These are phyloP conservation scores for Drosophila obscura DNA, from an alignment of 1,140 invertebrate genomes.

Conservation along the genomic window DNA sequence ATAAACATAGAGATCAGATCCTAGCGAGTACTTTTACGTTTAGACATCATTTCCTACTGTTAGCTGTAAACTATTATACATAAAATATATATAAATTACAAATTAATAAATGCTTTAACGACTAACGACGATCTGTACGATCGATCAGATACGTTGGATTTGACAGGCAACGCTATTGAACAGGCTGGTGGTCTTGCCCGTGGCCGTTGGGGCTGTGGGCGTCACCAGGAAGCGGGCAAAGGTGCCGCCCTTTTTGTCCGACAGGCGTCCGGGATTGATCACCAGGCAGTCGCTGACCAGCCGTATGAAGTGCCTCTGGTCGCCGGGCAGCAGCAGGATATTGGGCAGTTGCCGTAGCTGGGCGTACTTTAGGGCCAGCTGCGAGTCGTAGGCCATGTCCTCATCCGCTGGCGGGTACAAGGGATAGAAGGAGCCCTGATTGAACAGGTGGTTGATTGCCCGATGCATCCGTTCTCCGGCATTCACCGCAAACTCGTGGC, in stretches of 20 bases:
- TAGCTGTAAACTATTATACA: constrained; percentile 76
- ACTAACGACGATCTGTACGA: constrained; percentile 34
- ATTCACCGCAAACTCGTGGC: constrained; percentile 88
- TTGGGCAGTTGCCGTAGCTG: constrained; percentile 90
- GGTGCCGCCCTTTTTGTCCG: constrained; percentile 88
- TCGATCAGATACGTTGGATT: constrained; percentile 55
- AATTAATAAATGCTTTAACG: constrained; percentile 76
- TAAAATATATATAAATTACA: constrained; percentile 44
- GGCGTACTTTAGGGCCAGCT: constrained; percentile 88
- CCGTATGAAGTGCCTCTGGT: constrained; percentile 89
- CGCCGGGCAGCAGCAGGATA: constrained; percentile 92
- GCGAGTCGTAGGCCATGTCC: constrained; percentile 87
- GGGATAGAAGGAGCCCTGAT: constrained; percentile 92
- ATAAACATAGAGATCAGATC: constrained; percentile 58
- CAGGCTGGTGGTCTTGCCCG: constrained; percentile 54
- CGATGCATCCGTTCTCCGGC: constrained; percentile 88
- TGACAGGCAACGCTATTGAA: constrained; percentile 77
- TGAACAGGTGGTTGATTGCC: constrained; percentile 89
- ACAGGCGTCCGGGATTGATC: constrained; percentile 92
- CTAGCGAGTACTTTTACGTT: constrained; percentile 69
- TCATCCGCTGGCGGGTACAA: constrained; percentile 89
- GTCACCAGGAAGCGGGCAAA: constrained; percentile 85
- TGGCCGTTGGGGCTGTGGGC: constrained; percentile 56
- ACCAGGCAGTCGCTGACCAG: constrained; percentile 90
- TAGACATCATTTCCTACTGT: constrained; percentile 81